A percentile compares a stretch with the other conserved stretches of the same genome.
These are phyloP conservation scores for Panzeria rudis DNA, from an alignment of 2,888 invertebrate species.

Conservation along the genomic window DNA sequence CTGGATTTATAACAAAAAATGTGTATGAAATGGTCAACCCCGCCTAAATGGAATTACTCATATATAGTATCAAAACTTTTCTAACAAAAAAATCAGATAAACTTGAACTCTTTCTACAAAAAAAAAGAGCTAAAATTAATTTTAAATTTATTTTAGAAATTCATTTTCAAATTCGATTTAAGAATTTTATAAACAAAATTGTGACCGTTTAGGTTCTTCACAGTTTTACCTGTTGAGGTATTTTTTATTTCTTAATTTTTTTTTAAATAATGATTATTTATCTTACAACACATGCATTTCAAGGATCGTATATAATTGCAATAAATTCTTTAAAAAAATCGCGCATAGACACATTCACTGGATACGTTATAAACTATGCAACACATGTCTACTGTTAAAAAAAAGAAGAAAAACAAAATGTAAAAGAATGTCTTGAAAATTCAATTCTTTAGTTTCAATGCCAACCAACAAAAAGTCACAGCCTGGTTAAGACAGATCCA, in stretches of 20 bases:
- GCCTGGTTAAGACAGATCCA: slow-evolving; percentile 22
- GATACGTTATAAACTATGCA: background rate
- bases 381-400: background rate
- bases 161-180: too few species aligned
- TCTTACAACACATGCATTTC: background rate
- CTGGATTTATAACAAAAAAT: too few species aligned
- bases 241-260: background rate
- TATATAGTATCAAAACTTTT: too few species aligned
- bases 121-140: too few species aligned
- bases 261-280: background rate
- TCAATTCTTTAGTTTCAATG: slow-evolving; percentile 19
- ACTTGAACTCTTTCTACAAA: too few species aligned
- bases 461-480: slow-evolving; percentile 2
- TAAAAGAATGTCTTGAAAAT: background rate
- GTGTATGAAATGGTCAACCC: too few species aligned
- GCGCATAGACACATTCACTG: background rate
- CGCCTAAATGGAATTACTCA: too few species aligned
- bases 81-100: too few species aligned
- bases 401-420: background rate
- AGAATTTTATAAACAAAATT: too few species aligned
- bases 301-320: background rate
- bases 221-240: background rate
- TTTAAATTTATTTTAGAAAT: too few species aligned
- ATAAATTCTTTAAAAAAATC: slow-evolving; percentile 9
- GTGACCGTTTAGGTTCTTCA: background rate